phyloP scores from a whole-genome alignment of 2,113 vertebrate genomes.

The Neodon shergylaensis region DNA sequence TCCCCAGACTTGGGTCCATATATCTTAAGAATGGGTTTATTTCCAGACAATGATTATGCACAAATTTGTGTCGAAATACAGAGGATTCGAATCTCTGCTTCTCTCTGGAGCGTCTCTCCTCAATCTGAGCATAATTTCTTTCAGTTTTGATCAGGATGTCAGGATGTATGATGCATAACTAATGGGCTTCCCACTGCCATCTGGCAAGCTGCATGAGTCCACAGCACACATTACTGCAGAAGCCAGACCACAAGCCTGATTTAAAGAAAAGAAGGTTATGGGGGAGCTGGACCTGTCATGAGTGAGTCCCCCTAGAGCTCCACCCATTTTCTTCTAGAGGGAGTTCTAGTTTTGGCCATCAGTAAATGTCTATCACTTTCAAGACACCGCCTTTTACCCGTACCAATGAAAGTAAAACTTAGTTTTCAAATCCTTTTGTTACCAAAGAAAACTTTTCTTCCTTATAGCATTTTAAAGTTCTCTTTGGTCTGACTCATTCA shows the following conservation, averaged over 20 bases:
- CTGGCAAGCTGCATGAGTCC: constrained; percentile 71
- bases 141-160: constrained; percentile 74
- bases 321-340: neutral
- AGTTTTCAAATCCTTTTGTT: neutral
- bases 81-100: constrained; percentile 67
- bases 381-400: neutral
- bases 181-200: constrained; percentile 77
- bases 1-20: constrained; percentile 54
- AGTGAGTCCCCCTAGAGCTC: neutral
- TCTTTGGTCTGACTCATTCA: constrained; percentile 5
- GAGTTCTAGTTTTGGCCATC: neutral
- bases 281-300: neutral
- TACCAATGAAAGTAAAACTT: neutral
- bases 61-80: constrained; percentile 57
- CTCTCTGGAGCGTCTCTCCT: constrained; percentile 61
- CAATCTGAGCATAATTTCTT: constrained; percentile 76
- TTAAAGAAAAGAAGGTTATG: constrained; percentile 40
- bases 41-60: constrained; percentile 67
- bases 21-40: constrained; percentile 67
- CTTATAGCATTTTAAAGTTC: neutral
- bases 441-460: neutral
- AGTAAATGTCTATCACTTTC: neutral
- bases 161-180: constrained; percentile 77
- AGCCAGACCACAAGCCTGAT: constrained; percentile 55
- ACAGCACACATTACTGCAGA: constrained; percentile 51